phyloP scores from a whole-genome alignment of 1,140 invertebrate genomes.

The Lepidurus arcticus region DNA sequence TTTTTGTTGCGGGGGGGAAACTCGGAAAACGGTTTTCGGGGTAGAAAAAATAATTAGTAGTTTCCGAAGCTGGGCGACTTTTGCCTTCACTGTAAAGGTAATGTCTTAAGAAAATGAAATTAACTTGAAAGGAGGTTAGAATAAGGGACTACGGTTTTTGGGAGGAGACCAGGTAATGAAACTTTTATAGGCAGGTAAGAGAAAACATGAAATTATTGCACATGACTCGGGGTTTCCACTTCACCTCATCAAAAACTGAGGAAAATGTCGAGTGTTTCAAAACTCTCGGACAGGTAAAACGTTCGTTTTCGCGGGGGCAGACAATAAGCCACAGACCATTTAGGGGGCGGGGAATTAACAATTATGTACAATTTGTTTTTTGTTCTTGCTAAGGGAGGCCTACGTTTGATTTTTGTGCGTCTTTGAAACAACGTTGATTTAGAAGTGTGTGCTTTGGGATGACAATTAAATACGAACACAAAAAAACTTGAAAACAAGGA shows the following conservation, averaged over 20 bases:
- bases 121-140: background rate
- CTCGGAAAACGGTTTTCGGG: background rate
- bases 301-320: no score
- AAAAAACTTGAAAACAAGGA: background rate
- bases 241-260: no score
- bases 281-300: no score
- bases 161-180: conserved; percentile 6
- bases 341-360: no score
- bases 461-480: background rate
- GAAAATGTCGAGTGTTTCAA: no score
- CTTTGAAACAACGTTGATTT: no score
- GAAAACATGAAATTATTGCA: conserved; percentile 15
- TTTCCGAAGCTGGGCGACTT: background rate
- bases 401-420: no score
- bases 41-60: conserved; percentile 11
- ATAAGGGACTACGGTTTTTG: background rate
- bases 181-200: conserved; percentile 3
- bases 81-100: background rate
- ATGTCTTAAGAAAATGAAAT: conserved; percentile 11
- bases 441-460: background rate
- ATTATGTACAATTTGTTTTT: no score
- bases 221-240: background rate
- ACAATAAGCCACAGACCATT: no score
- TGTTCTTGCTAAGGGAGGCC: no score
- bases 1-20: background rate